Percentiles rank a stretch among this genome's conserved stretches.
Evolutionary conservation across 2,888 invertebrate genomes (phyloP).

Genomic region (Taphrorychus bicolor): DNA sequence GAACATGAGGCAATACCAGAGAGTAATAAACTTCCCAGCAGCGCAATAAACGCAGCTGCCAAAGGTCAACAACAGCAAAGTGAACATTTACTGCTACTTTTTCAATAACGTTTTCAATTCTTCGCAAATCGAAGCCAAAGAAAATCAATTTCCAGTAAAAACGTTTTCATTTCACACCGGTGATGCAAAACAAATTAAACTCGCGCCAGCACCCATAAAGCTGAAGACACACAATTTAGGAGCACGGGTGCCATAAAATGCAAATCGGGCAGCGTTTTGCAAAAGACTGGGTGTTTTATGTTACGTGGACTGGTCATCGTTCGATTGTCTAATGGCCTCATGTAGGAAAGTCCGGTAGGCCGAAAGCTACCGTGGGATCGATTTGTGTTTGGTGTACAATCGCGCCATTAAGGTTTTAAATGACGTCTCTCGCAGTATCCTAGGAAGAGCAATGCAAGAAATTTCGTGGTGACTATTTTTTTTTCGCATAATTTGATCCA

Average conservation of each 20-base stretch:
- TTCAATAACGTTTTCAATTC: neutral
- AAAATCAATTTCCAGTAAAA: neutral
- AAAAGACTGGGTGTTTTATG: slow-evolving; percentile 22
- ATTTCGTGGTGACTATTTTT: too few species aligned
- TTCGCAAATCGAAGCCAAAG: neutral
- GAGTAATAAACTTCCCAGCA: neutral
- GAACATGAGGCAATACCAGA: neutral
- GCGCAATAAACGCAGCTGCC: neutral
- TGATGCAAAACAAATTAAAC: neutral
- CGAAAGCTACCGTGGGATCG: too few species aligned
- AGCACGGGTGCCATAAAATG: too few species aligned
- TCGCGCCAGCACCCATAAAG: neutral
- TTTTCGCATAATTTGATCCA: too few species aligned
- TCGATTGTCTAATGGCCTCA: slow-evolving; percentile 27
- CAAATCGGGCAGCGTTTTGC: neutral
- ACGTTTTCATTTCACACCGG: neutral
- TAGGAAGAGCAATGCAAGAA: too few species aligned
- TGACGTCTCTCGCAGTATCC: too few species aligned
- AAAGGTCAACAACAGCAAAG: neutral
- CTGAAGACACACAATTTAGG: neutral
- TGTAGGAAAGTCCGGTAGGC: slow-evolving; percentile 22
- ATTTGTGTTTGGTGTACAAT: neutral
- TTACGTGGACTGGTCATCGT: slow-evolving; percentile 27
- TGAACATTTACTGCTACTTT: neutral
- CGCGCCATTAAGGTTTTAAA: too few species aligned